These are phyloP conservation scores for Grammomys surdaster DNA, from an alignment of 2,113 vertebrate genomes.

Conservation along the genomic window DNA sequence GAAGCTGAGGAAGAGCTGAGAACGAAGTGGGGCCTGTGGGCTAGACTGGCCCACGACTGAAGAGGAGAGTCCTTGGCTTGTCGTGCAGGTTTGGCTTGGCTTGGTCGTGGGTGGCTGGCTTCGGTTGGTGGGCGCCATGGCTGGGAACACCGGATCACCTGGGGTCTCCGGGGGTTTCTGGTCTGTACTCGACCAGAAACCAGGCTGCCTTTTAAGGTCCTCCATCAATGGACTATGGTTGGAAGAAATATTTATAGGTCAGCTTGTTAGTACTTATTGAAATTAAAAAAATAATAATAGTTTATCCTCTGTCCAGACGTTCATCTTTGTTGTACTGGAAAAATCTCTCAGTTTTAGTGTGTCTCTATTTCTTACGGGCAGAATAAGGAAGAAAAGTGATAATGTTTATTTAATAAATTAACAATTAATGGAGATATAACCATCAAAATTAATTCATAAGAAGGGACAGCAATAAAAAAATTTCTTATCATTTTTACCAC, in stretches of 20 bases:
- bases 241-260: neutral
- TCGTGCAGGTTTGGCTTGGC: too few species aligned
- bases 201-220: too few species aligned
- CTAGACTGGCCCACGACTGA: too few species aligned
- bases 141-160: too few species aligned
- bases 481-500: slow-evolving; percentile 14
- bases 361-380: neutral
- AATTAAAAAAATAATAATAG: neutral
- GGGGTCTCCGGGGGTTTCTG: too few species aligned
- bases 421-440: neutral
- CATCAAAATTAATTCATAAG: slow-evolving; percentile 7
- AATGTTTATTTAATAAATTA: neutral
- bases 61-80: too few species aligned
- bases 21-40: too few species aligned
- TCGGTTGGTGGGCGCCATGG: too few species aligned
- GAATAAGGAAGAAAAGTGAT: neutral
- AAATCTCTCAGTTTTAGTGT: neutral
- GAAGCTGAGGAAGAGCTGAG: too few species aligned
- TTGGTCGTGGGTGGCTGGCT: too few species aligned
- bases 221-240: neutral
- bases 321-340: neutral
- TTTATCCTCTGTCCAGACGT: neutral
- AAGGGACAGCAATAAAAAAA: neutral
- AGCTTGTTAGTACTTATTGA: neutral
- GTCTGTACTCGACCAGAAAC: too few species aligned